Evolutionary conservation across 2,888 invertebrate species (phyloP).

Genomic region (Argynnis bischoffii): DNA sequence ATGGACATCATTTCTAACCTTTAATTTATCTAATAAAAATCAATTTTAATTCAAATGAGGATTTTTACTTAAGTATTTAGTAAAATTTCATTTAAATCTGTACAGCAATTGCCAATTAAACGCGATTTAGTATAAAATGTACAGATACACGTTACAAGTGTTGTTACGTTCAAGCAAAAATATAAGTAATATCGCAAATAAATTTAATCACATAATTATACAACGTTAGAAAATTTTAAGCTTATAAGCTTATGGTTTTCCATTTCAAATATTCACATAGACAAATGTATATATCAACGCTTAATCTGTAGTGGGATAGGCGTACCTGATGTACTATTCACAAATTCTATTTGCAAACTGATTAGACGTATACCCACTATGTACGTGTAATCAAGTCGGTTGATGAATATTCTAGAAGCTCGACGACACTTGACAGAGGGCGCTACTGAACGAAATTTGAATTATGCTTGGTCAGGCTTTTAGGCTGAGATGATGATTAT

Average conservation of each 20-base stretch:
- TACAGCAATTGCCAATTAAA: too few relatives aligned
- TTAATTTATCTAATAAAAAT: too few relatives aligned
- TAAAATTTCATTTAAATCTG: too few relatives aligned
- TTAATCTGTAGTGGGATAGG: slow-evolving; percentile 24
- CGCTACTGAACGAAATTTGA: slow-evolving; percentile 57
- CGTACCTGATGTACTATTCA: slow-evolving; percentile 31
- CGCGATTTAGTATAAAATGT: too few relatives aligned
- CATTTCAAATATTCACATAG: slow-evolving; percentile 28
- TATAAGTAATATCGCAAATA: too few relatives aligned
- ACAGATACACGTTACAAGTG: too few relatives aligned
- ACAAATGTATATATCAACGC: slow-evolving; percentile 18
- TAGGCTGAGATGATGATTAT: slow-evolving; percentile 30
- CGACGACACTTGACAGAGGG: slow-evolving; percentile 51
- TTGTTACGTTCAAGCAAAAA: too few relatives aligned
- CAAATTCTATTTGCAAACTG: slow-evolving; percentile 38
- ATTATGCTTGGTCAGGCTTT: slow-evolving; percentile 56
- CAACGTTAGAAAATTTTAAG: background rate
- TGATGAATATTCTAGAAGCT: slow-evolving; percentile 73
- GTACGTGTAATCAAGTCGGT: slow-evolving; percentile 57
- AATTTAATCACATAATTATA: too few relatives aligned
- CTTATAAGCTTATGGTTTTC: slow-evolving; percentile 4
- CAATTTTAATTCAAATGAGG: too few relatives aligned
- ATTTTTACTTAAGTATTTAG: too few relatives aligned
- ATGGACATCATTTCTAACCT: too few relatives aligned
- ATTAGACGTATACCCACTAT: slow-evolving; percentile 34